Conservation (phyloP, 2,113 vertebrate genomes). For the Patagioenas fasciata region DNA sequence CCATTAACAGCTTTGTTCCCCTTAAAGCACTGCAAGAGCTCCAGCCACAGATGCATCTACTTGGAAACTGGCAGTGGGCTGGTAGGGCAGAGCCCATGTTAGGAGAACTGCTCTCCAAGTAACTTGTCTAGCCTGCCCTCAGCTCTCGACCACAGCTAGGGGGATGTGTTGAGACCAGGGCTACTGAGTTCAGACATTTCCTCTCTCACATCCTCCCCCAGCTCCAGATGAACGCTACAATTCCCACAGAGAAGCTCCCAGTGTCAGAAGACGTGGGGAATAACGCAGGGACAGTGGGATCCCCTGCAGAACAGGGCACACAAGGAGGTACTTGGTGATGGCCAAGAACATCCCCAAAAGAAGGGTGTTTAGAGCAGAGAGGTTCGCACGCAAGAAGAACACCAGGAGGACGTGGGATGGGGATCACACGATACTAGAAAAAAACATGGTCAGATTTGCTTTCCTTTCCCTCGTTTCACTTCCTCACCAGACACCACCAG, state of each 20-base stretch:
- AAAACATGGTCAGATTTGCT: background rate
- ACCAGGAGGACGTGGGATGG: rapidly evolving
- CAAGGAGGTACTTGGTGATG: background rate
- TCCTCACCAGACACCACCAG: background rate
- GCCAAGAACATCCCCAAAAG: background rate
- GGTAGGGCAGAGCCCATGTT: rapidly evolving
- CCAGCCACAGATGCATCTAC: background rate
- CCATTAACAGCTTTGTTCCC: background rate
- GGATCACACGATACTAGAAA: background rate
- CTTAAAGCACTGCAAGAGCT: background rate
- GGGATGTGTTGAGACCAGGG: background rate
- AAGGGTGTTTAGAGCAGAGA: background rate
- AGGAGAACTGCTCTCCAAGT: background rate
- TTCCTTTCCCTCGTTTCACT: constrained; percentile 5
- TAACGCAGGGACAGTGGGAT: rapidly evolving
- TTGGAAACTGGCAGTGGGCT: rapidly evolving
- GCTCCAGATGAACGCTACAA: background rate
- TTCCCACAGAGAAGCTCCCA: background rate
- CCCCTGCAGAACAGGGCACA: too few species aligned
- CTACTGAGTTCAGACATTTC: background rate
- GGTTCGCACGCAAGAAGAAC: background rate
- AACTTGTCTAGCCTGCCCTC: rapidly evolving
- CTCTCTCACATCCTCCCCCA: background rate
- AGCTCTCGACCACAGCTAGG: background rate
- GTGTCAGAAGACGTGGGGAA: rapidly evolving